phyloP scores from a whole-genome alignment of 1,140 invertebrate genomes.

The Ceratosolen solmsi region DNA sequence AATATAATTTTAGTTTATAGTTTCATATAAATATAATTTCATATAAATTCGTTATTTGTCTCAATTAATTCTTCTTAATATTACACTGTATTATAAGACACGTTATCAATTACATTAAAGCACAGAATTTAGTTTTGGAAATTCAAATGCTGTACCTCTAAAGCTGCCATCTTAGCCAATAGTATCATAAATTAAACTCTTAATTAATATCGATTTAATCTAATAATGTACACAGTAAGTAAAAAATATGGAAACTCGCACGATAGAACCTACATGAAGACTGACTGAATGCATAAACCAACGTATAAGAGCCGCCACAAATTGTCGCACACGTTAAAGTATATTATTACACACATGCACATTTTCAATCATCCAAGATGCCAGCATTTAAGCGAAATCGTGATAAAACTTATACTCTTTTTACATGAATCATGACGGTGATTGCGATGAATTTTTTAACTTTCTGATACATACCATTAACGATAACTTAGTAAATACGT shows the following conservation, averaged over 20 bases:
- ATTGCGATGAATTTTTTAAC: conserved; percentile 22
- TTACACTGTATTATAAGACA: no score
- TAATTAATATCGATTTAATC: background rate
- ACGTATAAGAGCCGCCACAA: background rate
- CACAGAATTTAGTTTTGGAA: no score
- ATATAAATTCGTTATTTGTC: no score
- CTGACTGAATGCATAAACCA: background rate
- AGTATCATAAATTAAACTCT: background rate
- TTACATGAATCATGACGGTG: background rate
- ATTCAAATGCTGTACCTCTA: no score
- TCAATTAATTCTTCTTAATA: no score
- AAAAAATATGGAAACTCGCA: background rate
- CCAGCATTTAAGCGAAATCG: conserved; percentile 14
- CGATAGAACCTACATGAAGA: background rate
- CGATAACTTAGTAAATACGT: background rate
- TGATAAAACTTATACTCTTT: conserved; percentile 11
- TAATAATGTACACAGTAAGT: background rate
- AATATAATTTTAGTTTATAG: no score
- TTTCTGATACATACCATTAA: background rate
- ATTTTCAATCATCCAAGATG: background rate
- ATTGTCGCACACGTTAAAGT: background rate
- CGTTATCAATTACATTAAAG: no score
- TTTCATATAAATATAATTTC: no score
- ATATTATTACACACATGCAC: background rate
- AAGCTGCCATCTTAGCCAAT: no score